Percentiles rank a stretch among this genome's conserved stretches.
Evolutionary conservation across 2,113 vertebrate species (phyloP).

Genomic region (Proterorhinus semilunaris): DNA sequence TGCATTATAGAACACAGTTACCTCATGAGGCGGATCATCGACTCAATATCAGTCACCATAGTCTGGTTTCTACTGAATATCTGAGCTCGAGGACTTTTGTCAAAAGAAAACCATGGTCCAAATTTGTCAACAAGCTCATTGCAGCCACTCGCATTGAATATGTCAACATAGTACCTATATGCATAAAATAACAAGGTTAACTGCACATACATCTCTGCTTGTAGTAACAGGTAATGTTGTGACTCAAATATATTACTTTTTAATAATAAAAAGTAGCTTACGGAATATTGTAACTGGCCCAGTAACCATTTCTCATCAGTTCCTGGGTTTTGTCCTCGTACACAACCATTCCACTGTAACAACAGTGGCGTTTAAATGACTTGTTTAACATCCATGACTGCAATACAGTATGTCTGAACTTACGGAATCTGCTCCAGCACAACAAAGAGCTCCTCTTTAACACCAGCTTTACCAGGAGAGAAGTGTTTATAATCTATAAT

Average conservation of each 20-base stretch:
- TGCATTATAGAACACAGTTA: constrained; percentile 43
- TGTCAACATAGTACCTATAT: constrained; percentile 81
- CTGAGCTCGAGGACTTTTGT: constrained; percentile 85
- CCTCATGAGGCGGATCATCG: constrained; percentile 94
- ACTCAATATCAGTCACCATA: constrained; percentile 79
- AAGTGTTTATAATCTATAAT: constrained; percentile 90
- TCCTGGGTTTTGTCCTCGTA: constrained; percentile 80
- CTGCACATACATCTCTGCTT: no score
- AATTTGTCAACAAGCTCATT: constrained; percentile 83
- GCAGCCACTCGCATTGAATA: constrained; percentile 88
- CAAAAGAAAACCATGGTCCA: constrained; percentile 89
- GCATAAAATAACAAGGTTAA: background rate
- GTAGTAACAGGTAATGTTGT: no score
- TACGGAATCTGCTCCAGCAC: constrained; percentile 95
- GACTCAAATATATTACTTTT: background rate
- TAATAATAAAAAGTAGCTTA: constrained; percentile 66
- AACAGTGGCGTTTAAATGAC: constrained; percentile 19
- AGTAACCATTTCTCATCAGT: constrained; percentile 85
- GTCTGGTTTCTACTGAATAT: constrained; percentile 92
- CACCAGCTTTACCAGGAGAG: constrained; percentile 56
- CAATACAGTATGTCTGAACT: constrained; percentile 53
- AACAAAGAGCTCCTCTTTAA: constrained; percentile 73
- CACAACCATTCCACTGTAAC: constrained; percentile 77
- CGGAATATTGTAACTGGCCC: constrained; percentile 97
- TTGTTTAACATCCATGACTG: background rate